Evolutionary conservation across 1,140 invertebrate genomes (phyloP).

Genomic region (Gonioctena quinquepunctata): DNA sequence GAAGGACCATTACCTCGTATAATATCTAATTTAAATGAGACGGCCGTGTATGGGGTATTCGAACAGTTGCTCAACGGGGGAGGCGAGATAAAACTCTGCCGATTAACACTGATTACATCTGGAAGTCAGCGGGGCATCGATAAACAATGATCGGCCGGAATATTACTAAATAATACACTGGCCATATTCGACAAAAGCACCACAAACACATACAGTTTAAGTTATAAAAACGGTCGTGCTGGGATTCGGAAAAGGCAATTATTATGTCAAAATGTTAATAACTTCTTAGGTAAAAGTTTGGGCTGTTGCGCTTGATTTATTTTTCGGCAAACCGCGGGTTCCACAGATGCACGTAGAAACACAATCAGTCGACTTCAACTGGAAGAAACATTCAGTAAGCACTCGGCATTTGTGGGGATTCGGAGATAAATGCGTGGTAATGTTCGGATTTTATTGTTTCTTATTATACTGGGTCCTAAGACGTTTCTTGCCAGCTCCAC

Average conservation of each 20-base stretch:
- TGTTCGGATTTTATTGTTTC: too few relatives aligned
- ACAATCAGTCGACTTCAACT: too few relatives aligned
- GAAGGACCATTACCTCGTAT: slow-evolving; percentile 12
- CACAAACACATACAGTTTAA: not conserved
- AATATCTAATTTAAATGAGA: slow-evolving; percentile 19
- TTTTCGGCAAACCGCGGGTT: not conserved
- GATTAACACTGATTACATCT: slow-evolving; percentile 25
- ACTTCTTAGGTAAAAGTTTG: not conserved
- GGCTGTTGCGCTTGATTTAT: not conserved
- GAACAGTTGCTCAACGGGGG: slow-evolving; percentile 11
- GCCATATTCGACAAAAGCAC: not conserved
- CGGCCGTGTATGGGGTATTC: slow-evolving; percentile 2
- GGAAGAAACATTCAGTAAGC: too few relatives aligned
- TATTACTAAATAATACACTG: slow-evolving; percentile 23
- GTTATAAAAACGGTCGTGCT: not conserved
- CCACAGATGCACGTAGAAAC: too few relatives aligned
- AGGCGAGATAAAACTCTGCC: slow-evolving; percentile 15
- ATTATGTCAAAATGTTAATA: slow-evolving; percentile 17
- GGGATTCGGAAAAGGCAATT: not conserved
- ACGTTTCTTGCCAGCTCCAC: too few relatives aligned
- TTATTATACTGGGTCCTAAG: too few relatives aligned
- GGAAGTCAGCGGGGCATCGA: slow-evolving; percentile 11
- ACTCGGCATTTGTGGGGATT: too few relatives aligned
- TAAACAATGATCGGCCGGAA: slow-evolving; percentile 17
- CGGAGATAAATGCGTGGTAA: too few relatives aligned